phyloP scores from a whole-genome alignment of 2,113 vertebrate species.

The Himantopus leucocephalus region DNA sequence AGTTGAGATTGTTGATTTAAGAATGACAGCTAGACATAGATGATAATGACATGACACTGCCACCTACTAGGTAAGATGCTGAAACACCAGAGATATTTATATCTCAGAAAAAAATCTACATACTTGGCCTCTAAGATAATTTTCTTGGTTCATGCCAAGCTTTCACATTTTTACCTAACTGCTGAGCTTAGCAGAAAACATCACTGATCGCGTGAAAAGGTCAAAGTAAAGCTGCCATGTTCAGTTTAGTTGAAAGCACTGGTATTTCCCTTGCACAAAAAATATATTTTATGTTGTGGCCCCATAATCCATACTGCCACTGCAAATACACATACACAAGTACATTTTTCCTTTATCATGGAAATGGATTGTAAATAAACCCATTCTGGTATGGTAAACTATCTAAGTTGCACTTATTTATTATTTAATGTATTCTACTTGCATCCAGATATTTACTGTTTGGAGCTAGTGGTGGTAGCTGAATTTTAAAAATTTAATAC shows the following conservation, averaged over 20 bases:
- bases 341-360: not conserved
- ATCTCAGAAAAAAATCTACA: not conserved
- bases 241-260: not conserved
- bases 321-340: not conserved
- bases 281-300: not conserved
- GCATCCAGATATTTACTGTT: not conserved
- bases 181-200: slow-evolving; percentile 14
- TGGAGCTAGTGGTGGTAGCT: not conserved
- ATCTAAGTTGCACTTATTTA: not conserved
- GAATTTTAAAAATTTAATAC: not conserved
- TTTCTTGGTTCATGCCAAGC: not conserved
- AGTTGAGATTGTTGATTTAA: not conserved
- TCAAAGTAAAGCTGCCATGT: not conserved
- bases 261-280: not conserved
- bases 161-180: not conserved
- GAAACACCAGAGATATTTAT: not conserved
- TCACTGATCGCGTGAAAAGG: not conserved
- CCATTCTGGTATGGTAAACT: not conserved
- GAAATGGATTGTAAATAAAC: not conserved
- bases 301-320: not conserved
- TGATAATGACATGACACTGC: not conserved
- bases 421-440: not conserved
- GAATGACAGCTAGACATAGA: not conserved
- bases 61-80: not conserved
- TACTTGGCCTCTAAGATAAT: not conserved